Evolutionary conservation across 2,113 vertebrate genomes (phyloP).

Genomic region (Rattus rattus): DNA sequence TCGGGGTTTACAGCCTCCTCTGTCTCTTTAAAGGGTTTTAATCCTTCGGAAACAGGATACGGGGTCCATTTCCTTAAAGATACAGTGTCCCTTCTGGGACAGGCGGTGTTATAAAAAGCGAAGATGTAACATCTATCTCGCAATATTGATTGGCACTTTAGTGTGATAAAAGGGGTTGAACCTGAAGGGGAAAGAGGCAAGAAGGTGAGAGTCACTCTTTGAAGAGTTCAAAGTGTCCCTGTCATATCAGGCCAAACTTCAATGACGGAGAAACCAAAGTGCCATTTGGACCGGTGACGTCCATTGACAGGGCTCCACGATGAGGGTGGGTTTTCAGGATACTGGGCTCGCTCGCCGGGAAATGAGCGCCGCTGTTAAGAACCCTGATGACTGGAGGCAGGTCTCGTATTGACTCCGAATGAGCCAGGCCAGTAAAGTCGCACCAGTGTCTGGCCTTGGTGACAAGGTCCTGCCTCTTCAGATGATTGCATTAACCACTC

Average conservation of each 20-base stretch:
- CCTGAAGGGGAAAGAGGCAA: constrained; percentile 85
- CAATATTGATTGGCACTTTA: constrained; percentile 91
- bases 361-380: constrained; percentile 41
- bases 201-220: constrained; percentile 83
- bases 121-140: constrained; percentile 89
- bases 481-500: background rate
- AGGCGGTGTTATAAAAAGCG: constrained; percentile 89
- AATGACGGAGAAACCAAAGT: constrained; percentile 35
- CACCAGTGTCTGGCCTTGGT: fast-evolving
- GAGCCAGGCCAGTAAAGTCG: background rate
- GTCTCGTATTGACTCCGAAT: background rate
- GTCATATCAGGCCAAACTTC: constrained; percentile 78
- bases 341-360: background rate
- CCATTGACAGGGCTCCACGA: background rate
- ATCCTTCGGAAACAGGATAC: constrained; percentile 92
- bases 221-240: constrained; percentile 81
- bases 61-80: constrained; percentile 93
- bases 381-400: background rate
- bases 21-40: constrained; percentile 94
- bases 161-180: constrained; percentile 90
- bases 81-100: constrained; percentile 92
- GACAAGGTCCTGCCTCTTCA: background rate
- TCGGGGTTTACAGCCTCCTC: constrained; percentile 92
- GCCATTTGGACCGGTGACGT: constrained; percentile 9
- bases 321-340: background rate